These are phyloP conservation scores for Etheostoma spectabile DNA, from an alignment of 2,113 vertebrate species.

Conservation along the genomic window DNA sequence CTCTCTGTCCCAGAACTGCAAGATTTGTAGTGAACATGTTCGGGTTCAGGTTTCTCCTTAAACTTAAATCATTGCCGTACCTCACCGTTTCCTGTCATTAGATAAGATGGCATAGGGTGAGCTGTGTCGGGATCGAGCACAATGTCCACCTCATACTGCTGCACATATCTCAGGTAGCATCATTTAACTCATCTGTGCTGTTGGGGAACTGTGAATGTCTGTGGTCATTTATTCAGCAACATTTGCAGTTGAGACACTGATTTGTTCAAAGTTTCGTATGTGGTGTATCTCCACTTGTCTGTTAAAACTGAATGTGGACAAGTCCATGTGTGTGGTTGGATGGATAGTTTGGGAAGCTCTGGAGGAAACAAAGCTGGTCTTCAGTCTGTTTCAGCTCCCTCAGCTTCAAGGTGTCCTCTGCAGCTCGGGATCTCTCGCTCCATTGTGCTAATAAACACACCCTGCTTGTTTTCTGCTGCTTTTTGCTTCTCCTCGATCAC, in stretches of 20 bases:
- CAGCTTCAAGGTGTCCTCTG: neutral
- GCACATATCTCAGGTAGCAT: conserved; percentile 16
- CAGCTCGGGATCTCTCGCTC: conserved; percentile 57
- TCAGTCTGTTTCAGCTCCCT: conserved; percentile 38
- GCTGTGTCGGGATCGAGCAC: conserved; percentile 52
- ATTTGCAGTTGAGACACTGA: conserved; percentile 12
- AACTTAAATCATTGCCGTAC: neutral
- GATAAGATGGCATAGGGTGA: conserved; percentile 54
- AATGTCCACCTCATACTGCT: conserved; percentile 46
- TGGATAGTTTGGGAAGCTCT: neutral
- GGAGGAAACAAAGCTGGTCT: conserved; percentile 56
- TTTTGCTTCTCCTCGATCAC: conserved; percentile 59
- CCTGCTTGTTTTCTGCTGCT: conserved; percentile 33
- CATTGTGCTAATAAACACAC: neutral
- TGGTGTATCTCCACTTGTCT: conserved; percentile 1
- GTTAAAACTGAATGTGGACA: neutral
- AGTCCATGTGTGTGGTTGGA: conserved; percentile 30
- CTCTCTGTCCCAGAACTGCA: conserved; percentile 49
- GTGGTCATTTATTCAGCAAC: conserved; percentile 22
- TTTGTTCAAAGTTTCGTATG: conserved; percentile 4
- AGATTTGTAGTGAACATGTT: conserved; percentile 37
- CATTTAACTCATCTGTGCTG: neutral
- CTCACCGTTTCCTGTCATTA: conserved; percentile 35
- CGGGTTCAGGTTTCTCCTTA: neutral
- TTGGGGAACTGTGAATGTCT: conserved; percentile 6